Conservation (phyloP, 2,113 vertebrate species). For the Pongo pygmaeus region DNA sequence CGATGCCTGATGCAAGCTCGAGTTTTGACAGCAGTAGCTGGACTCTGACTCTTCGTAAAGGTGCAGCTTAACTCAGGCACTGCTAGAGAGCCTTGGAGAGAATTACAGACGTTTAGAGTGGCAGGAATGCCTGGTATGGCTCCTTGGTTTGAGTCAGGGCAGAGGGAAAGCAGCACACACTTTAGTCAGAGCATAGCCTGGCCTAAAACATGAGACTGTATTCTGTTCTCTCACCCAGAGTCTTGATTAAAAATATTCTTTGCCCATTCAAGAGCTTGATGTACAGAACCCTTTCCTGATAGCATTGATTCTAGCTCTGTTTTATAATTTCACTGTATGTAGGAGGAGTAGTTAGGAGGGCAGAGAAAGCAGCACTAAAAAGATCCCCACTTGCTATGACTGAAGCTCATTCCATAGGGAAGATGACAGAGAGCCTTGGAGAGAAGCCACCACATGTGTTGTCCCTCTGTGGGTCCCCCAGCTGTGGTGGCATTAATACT, state of each 20-base stretch:
- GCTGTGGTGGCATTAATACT: neutral
- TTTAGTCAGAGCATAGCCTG: neutral
- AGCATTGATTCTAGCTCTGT: neutral
- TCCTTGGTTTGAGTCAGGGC: neutral
- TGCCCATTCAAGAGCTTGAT: neutral
- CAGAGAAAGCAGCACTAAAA: neutral
- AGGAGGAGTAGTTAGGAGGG: too few species aligned
- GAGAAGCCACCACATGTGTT: neutral
- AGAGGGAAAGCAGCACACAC: neutral
- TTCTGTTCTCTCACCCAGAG: neutral
- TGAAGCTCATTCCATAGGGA: neutral
- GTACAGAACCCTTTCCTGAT: neutral
- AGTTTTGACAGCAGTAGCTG: neutral
- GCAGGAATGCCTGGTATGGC: neutral
- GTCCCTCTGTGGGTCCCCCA: neutral
- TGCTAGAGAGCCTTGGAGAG: neutral
- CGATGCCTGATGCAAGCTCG: conserved; percentile 34
- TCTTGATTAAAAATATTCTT: neutral
- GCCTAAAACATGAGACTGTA: neutral
- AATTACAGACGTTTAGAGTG: neutral
- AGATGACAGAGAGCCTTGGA: neutral
- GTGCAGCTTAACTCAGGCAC: neutral
- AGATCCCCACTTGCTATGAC: too few species aligned
- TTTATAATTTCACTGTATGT: too few species aligned
- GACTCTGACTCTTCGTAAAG: neutral